A percentile compares a stretch with the other conserved stretches of the same genome.
Conservation (phyloP, 2,797 vertebrate genomes). For the Eleutherodactylus coqui region DNA sequence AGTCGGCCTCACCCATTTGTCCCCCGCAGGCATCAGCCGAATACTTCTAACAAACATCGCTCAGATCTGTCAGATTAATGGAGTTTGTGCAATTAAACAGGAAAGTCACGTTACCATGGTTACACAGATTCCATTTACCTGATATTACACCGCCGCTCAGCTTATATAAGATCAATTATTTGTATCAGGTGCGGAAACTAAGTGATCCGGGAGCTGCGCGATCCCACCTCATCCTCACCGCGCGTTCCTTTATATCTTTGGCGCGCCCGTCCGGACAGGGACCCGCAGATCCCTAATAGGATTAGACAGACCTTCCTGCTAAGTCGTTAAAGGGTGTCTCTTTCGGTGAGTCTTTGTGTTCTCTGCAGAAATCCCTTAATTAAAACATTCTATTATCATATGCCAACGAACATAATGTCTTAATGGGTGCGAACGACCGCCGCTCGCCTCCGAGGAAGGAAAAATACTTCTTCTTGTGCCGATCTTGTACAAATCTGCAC, state of each 20-base stretch:
- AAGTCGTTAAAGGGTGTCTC: constrained; percentile 25
- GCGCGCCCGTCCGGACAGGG: not conserved
- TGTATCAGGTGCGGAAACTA: not conserved
- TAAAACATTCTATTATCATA: constrained; percentile 2
- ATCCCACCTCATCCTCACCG: not conserved
- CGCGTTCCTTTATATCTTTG: not conserved
- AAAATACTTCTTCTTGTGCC: not conserved
- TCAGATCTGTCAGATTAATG: constrained; percentile 64
- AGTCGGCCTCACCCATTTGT: constrained; percentile 69
- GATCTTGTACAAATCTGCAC: not conserved
- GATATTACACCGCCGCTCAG: constrained; percentile 24
- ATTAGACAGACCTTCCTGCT: constrained; percentile 12
- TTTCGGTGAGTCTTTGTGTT: not conserved
- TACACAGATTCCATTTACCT: constrained; percentile 29
- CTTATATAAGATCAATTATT: constrained; percentile 18
- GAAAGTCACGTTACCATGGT: constrained; percentile 63
- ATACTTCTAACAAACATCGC: constrained; percentile 64
- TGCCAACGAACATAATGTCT: constrained; percentile 19
- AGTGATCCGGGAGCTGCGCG: not conserved
- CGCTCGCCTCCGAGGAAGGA: not conserved
- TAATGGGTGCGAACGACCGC: not conserved
- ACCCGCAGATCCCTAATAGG: not conserved
- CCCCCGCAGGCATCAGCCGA: constrained; percentile 71
- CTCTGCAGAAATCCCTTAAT: constrained; percentile 16
- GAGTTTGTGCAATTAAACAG: constrained; percentile 68